Percentiles rank a stretch among this genome's conserved stretches.
Conservation (phyloP, 53 echinoderm and acorn worm species). For the Echinarachnius parma region DNA sequence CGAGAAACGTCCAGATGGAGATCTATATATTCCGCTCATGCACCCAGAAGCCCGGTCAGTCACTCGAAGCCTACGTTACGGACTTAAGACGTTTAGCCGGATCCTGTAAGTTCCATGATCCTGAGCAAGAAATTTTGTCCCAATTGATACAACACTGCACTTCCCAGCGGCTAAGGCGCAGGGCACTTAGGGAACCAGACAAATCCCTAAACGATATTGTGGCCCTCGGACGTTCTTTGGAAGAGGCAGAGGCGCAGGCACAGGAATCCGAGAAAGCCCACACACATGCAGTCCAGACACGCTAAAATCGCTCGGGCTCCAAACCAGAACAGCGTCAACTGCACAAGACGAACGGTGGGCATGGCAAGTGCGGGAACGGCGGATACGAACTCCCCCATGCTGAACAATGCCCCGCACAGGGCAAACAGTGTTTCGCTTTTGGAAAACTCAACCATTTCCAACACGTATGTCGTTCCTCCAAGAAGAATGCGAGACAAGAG, state of each 20-base stretch:
- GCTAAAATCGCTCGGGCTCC: neutral
- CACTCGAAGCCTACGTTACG: slow-evolving; percentile 15
- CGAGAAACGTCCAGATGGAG: slow-evolving; percentile 7
- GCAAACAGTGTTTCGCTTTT: neutral
- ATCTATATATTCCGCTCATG: slow-evolving; percentile 9
- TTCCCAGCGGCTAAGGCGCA: slow-evolving; percentile 25
- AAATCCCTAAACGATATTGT: slow-evolving; percentile 31
- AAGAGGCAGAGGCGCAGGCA: slow-evolving; percentile 26
- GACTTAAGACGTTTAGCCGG: neutral
- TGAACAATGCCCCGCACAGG: neutral
- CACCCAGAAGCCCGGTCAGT: neutral
- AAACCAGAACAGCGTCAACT: neutral
- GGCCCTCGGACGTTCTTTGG: slow-evolving; percentile 14
- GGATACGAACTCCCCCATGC: neutral
- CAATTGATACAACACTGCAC: slow-evolving; percentile 40
- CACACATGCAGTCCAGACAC: neutral
- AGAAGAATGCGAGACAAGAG: no score
- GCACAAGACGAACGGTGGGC: neutral
- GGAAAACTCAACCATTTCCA: neutral
- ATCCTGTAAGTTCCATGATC: slow-evolving; percentile 4
- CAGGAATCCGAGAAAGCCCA: neutral
- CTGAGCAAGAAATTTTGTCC: slow-evolving; percentile 29
- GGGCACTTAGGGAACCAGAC: slow-evolving; percentile 34
- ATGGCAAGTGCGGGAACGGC: neutral
- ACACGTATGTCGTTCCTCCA: neutral